Percentiles rank a stretch among this genome's conserved stretches.
Conservation (phyloP, 2,888 invertebrate species). For the Agrochola circellaris region DNA sequence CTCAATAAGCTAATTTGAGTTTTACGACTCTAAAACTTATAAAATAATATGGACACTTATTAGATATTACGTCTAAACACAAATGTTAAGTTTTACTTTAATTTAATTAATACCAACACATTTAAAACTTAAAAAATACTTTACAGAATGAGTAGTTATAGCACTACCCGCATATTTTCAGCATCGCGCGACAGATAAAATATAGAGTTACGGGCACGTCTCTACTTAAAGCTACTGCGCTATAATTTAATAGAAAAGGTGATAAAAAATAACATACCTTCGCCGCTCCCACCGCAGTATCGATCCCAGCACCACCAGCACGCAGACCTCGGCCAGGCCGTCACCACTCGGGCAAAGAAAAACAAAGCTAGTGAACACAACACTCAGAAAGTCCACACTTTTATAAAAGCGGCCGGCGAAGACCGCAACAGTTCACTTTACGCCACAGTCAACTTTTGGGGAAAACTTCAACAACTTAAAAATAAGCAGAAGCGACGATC, state of each 20-base stretch:
- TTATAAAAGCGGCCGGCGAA: constrained; percentile 79
- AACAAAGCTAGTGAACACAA: constrained; percentile 87
- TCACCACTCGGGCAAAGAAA: constrained; percentile 85
- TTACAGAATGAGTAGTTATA: constrained; percentile 2
- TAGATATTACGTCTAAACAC: neutral
- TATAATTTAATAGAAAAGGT: constrained; percentile 58
- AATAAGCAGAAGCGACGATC: constrained; percentile 74
- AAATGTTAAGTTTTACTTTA: constrained; percentile 3
- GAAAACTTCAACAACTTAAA: constrained; percentile 81
- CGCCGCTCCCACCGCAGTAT: constrained; percentile 88
- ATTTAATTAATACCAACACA: constrained; percentile 21
- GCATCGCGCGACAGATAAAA: constrained; percentile 20
- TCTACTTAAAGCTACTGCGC: constrained; percentile 17
- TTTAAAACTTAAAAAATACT: constrained; percentile 1
- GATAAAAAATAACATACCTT: constrained; percentile 82
- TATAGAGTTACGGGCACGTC: constrained; percentile 20
- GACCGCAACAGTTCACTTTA: constrained; percentile 82
- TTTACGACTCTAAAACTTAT: neutral
- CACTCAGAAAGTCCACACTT: constrained; percentile 82
- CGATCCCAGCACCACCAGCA: constrained; percentile 87
- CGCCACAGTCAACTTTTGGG: constrained; percentile 79
- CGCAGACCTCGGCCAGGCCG: constrained; percentile 80
- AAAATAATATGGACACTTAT: neutral
- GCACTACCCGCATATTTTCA: constrained; percentile 49
- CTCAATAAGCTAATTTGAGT: neutral